Evolutionary conservation across 2,888 invertebrate genomes (phyloP).

Genomic region (Nephrotoma guestfalica): DNA sequence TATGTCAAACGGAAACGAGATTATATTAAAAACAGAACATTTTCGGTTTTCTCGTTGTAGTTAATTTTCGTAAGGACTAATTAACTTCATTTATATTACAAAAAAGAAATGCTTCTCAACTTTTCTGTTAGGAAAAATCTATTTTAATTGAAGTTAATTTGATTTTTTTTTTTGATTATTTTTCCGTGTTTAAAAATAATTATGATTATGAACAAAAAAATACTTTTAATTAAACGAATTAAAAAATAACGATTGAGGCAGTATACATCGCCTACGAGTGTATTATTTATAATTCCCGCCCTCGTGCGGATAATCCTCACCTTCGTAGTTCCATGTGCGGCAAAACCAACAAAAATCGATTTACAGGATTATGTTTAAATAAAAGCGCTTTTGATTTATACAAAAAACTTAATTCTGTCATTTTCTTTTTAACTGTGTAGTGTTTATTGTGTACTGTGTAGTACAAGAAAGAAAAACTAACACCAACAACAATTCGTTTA

Average conservation of each 20-base stretch:
- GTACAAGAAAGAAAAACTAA: too few relatives aligned
- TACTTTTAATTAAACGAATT: background rate
- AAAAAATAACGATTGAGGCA: background rate
- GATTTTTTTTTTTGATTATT: background rate
- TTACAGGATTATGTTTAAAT: background rate
- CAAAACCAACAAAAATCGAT: background rate
- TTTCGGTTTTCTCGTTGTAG: background rate
- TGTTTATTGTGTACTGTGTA: too few relatives aligned
- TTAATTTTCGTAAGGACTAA: background rate
- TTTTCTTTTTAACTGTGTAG: background rate
- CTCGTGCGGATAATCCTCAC: background rate
- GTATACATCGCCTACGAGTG: background rate
- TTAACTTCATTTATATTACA: background rate
- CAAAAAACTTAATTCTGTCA: background rate
- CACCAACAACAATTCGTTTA: background rate
- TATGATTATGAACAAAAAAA: background rate
- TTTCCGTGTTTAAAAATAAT: background rate
- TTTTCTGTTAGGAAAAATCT: background rate
- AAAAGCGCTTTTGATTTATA: background rate
- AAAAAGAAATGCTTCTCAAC: background rate
- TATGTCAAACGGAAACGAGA: background rate
- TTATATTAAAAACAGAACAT: background rate
- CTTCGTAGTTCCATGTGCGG: background rate
- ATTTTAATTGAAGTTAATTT: background rate
- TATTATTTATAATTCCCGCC: background rate